Evolutionary conservation across 2,113 vertebrate genomes (phyloP).

Genomic region (Callorhinus ursinus): DNA sequence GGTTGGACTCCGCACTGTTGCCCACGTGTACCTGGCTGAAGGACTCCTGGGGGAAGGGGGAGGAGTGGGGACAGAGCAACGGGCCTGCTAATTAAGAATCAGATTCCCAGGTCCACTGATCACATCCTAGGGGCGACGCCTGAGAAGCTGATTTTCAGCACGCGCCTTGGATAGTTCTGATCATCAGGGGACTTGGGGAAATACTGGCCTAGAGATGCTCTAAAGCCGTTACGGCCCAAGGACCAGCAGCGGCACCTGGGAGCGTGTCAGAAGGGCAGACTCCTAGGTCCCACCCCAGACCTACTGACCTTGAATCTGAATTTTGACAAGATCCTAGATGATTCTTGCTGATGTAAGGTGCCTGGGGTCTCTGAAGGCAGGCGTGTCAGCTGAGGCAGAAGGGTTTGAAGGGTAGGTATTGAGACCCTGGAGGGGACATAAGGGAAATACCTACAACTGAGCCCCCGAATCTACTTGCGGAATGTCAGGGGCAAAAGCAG

Average conservation of each 20-base stretch:
- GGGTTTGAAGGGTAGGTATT: not conserved
- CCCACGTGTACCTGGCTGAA: no score
- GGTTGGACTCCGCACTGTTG: not conserved
- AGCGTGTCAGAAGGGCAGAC: not conserved
- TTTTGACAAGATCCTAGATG: not conserved
- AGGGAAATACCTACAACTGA: not conserved
- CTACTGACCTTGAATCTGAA: not conserved
- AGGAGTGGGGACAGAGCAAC: accelerated
- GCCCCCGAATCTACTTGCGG: not conserved
- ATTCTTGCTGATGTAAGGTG: not conserved
- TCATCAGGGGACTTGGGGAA: not conserved
- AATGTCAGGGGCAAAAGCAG: not conserved
- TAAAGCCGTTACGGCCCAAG: not conserved
- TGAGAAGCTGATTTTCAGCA: not conserved
- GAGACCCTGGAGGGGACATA: not conserved
- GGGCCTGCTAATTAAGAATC: not conserved
- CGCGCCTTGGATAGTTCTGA: not conserved
- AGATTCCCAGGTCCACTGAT: not conserved
- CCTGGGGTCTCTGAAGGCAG: not conserved
- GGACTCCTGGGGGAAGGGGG: not conserved
- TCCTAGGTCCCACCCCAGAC: not conserved
- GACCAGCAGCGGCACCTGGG: not conserved
- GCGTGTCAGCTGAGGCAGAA: not conserved
- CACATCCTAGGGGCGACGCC: not conserved
- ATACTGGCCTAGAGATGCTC: not conserved